A percentile compares a stretch with the other conserved stretches of the same genome.
Conservation (phyloP, 2,888 invertebrate genomes). For the Sesia apiformis region DNA sequence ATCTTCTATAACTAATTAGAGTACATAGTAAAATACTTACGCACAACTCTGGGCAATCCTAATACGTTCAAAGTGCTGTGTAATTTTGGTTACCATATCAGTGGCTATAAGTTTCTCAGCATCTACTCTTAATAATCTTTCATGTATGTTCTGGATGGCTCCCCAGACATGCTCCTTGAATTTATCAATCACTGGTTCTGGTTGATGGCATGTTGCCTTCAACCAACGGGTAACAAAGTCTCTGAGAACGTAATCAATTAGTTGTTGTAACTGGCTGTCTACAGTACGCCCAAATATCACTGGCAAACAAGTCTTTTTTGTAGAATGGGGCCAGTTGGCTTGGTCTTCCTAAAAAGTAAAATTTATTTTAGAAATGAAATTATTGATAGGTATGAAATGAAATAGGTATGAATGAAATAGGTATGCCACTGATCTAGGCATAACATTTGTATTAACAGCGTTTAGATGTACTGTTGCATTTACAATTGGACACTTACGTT, state of each 20-base stretch:
- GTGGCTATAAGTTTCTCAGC: conserved; percentile 87
- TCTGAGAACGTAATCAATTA: conserved; percentile 84
- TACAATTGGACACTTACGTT: too few species aligned
- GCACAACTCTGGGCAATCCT: conserved; percentile 82
- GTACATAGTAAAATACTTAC: conserved; percentile 65
- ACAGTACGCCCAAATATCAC: conserved; percentile 88
- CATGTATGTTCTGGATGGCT: conserved; percentile 82
- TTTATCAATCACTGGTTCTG: conserved; percentile 77
- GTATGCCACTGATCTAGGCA: too few species aligned
- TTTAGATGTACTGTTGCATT: too few species aligned
- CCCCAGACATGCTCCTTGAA: conserved; percentile 89
- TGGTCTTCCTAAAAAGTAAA: conserved; percentile 45
- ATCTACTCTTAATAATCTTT: conserved; percentile 83
- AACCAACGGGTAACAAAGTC: conserved; percentile 89
- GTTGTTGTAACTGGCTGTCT: conserved; percentile 87
- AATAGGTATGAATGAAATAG: not conserved
- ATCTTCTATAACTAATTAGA: too few species aligned
- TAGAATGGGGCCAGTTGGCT: conserved; percentile 45
- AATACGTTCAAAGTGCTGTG: conserved; percentile 89
- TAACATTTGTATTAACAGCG: too few species aligned
- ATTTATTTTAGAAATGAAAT: not conserved
- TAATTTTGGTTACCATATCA: conserved; percentile 86
- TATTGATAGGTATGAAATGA: not conserved
- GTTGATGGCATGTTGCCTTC: conserved; percentile 78
- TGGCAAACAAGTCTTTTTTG: conserved; percentile 77